phyloP scores from a whole-genome alignment of 2,888 invertebrate genomes.

The Drosophila stalkeri region DNA sequence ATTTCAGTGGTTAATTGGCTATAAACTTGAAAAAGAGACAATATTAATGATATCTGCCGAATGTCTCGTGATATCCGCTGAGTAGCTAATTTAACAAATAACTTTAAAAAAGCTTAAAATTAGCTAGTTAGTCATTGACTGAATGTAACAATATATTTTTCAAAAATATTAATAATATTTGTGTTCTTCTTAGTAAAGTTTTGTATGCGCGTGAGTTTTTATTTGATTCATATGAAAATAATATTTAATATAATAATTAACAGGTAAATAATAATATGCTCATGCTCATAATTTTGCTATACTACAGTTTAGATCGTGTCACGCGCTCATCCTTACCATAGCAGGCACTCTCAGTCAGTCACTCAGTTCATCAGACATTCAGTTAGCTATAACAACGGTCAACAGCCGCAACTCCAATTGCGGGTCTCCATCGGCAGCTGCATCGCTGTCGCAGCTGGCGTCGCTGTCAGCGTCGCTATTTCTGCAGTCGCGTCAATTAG shows the following conservation, averaged over 20 bases:
- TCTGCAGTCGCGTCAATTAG: constrained; percentile 74
- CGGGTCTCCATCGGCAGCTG: constrained; percentile 32
- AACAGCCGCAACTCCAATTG: constrained; percentile 55
- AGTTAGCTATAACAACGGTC: constrained; percentile 47
- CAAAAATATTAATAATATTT: too few species aligned
- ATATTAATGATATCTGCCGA: neutral
- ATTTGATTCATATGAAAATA: too few species aligned
- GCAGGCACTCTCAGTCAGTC: constrained; percentile 43
- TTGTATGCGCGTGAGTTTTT: too few species aligned
- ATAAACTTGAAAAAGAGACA: constrained; percentile 17
- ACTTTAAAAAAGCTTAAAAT: too few species aligned
- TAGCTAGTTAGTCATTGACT: too few species aligned
- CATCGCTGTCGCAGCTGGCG: constrained; percentile 34
- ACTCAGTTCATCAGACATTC: constrained; percentile 21
- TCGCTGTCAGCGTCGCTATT: constrained; percentile 51
- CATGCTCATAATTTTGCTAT: neutral
- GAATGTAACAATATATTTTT: too few species aligned
- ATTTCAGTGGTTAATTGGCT: constrained; percentile 25
- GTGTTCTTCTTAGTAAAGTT: too few species aligned
- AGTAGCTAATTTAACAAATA: neutral
- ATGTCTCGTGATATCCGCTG: neutral
- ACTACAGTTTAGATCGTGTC: constrained; percentile 15
- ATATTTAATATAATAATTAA: too few species aligned
- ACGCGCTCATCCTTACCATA: constrained; percentile 41
- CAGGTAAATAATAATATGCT: too few species aligned